Percentiles rank a stretch among this genome's conserved stretches.
phyloP scores from a whole-genome alignment of 2,113 vertebrate species.

The Rallus limicola region DNA sequence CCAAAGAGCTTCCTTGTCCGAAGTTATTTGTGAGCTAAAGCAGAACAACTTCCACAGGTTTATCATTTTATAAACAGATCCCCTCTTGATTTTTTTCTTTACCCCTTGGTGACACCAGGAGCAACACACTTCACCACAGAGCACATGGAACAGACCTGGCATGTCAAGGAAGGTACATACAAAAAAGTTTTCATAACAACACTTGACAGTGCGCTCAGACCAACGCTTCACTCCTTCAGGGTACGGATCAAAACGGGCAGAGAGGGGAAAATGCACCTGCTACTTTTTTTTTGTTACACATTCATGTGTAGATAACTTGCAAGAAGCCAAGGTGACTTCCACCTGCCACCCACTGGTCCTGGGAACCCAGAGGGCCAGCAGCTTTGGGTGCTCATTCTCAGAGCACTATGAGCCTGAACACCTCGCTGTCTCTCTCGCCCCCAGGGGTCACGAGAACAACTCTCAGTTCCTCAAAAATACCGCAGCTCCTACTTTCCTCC shows the following conservation, averaged over 20 bases:
- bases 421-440: neutral
- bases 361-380: neutral
- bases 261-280: neutral
- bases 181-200: neutral
- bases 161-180: neutral
- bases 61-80: neutral
- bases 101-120: neutral
- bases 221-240: neutral
- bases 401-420: neutral
- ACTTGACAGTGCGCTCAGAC: neutral
- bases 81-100: neutral
- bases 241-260: neutral
- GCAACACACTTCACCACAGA: neutral
- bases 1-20: neutral
- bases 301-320: neutral
- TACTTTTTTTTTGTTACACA: neutral
- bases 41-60: neutral
- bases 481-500: neutral
- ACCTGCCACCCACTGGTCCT: accelerated
- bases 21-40: neutral
- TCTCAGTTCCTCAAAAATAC: neutral
- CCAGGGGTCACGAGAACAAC: neutral
- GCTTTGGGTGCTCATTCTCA: neutral
- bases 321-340: neutral
- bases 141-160: neutral